phyloP scores from a whole-genome alignment of 30 jellyfish, hydroid and myxozoan species.

The Morbakka virulenta region DNA sequence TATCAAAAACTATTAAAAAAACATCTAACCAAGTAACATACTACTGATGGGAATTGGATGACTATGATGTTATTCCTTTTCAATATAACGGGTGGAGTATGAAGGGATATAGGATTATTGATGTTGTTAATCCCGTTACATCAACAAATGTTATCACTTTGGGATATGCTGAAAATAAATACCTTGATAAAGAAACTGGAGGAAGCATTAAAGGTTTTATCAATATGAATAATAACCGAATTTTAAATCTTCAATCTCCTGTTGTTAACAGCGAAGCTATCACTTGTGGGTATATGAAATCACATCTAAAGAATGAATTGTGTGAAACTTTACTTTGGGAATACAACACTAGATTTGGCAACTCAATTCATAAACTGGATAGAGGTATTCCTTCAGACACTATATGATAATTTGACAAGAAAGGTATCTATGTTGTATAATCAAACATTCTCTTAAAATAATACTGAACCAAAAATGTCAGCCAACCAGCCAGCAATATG shows the following conservation, averaged over 20 bases:
- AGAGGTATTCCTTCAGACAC: too few species aligned
- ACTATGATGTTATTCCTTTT: slow-evolving; percentile 1
- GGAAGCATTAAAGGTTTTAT: neutral
- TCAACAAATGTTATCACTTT: slow-evolving; percentile 1
- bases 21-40: neutral
- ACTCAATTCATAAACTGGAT: too few species aligned
- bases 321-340: too few species aligned
- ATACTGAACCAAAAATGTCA: slow-evolving; percentile 33
- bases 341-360: slow-evolving; percentile 37
- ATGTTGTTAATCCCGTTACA: neutral
- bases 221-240: slow-evolving; percentile 10
- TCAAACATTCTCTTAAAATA: slow-evolving; percentile 16
- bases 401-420: slow-evolving; percentile 18
- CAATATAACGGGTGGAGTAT: too few species aligned
- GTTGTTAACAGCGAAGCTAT: too few species aligned
- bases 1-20: too few species aligned
- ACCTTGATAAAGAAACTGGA: too few species aligned
- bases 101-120: too few species aligned
- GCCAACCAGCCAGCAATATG: slow-evolving; percentile 26
- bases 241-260: slow-evolving; percentile 13
- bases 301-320: too few species aligned
- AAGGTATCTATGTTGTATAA: slow-evolving; percentile 42
- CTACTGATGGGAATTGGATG: neutral
- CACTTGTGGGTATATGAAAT: too few species aligned
- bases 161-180: too few species aligned